Base-by-base conservation (phyloP, 2,888 invertebrate genomes). In the Torymus aiolomorphi region DNA sequence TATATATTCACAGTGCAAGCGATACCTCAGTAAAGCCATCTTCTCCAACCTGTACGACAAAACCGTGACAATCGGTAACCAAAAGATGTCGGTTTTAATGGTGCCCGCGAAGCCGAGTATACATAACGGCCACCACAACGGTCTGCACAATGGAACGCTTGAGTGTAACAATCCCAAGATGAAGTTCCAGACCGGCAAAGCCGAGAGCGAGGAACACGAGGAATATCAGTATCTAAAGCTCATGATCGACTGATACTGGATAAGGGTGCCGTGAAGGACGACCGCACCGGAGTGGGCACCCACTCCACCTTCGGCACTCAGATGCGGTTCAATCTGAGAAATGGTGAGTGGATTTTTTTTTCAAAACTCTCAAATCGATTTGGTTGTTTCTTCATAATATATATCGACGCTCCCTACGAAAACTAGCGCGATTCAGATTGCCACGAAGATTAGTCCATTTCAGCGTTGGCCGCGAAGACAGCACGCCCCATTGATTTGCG, bases 211-310 rank as follows among this genome's bases (percentile, higher is more conserved):
- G 10, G 81, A 84, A 4, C 93, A 93, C 82, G 96, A 96, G 83
- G 96, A 97, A 89, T 90, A 93, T 84, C 95, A 96, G 86, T 97
- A 97, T 90, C 91, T 97, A 81, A 91, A 94, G 82, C 92, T 94
- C 70, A 92, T 96, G 20, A n/a, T n/a, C 86, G 91, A 24, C 90
- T 91, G 70, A 94, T 97, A 56, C 89, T 97, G 1, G 88, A 91
- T 0, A 89, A 89, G 65, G 96, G 96, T 49, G 78, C 81, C 16
- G 92, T 92, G 84, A 94, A 95, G 82, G 90, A 91, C 3, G 98
- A 99, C 90, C 94, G 99, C 52, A 99, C 99, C 12, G 95, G 96
- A 0, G 95, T 96, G 0, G 98, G 98, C 4, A 98, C 98, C 16
- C 89, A 94, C n/a, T 96, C 98, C 0, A 92, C 97, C 82, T 98